Percentiles rank a stretch among this genome's conserved stretches.
Evolutionary conservation across 2,888 invertebrate species (phyloP).

Genomic region (Volucella zonaria): DNA sequence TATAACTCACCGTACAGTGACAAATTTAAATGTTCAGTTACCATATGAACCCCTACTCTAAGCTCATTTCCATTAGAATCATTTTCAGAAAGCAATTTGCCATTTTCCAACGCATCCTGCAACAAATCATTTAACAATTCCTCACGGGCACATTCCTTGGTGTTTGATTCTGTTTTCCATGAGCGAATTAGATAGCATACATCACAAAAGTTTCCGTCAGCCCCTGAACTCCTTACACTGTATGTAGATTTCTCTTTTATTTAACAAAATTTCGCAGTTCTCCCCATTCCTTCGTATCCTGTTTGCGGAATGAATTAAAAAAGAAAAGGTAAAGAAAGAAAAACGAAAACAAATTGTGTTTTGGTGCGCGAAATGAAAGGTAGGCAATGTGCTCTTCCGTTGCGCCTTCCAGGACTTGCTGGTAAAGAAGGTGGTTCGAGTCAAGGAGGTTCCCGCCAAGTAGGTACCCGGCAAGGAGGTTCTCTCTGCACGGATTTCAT

Average conservation of each 20-base stretch:
- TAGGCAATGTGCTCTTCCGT: too few species aligned
- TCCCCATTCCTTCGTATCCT: not conserved
- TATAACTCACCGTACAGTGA: too few species aligned
- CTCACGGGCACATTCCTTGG: not conserved
- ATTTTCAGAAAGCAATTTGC: not conserved
- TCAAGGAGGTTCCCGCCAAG: not conserved
- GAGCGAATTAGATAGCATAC: slow-evolving; percentile 6
- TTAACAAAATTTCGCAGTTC: slow-evolving; percentile 6
- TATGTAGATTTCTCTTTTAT: slow-evolving; percentile 29
- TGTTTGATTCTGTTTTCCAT: slow-evolving; percentile 26
- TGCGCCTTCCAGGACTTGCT: not conserved
- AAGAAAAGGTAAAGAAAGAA: not conserved
- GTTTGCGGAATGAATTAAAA: not conserved
- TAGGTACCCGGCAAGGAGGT: not conserved
- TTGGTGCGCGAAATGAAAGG: too few species aligned
- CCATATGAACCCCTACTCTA: too few species aligned
- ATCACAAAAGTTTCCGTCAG: not conserved
- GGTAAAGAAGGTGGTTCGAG: not conserved
- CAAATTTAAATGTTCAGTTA: too few species aligned
- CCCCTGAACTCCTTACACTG: not conserved
- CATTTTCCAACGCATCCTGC: not conserved
- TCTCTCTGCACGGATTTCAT: slow-evolving; percentile 27
- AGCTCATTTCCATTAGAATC: too few species aligned
- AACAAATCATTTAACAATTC: slow-evolving; percentile 13
- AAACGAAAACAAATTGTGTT: not conserved